Conservation (phyloP, 1,140 invertebrate genomes). For the Uloborus diversus region DNA sequence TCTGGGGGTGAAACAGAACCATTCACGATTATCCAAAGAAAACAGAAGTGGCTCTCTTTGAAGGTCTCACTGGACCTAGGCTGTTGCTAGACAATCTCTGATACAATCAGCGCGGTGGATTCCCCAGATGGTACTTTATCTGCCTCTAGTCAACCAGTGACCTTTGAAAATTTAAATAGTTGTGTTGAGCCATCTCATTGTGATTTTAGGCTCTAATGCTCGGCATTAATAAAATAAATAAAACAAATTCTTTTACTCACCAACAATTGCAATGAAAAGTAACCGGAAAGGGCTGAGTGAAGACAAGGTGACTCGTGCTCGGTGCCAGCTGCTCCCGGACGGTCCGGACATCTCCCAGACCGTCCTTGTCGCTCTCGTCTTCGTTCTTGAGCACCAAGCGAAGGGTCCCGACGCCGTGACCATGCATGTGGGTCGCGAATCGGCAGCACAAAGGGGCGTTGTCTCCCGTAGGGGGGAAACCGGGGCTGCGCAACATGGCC, state of each 20-base stretch:
- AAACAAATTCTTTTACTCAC: background rate
- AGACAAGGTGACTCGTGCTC: constrained; percentile 73
- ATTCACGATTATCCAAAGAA: no score
- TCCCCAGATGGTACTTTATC: no score
- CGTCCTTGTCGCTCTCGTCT: constrained; percentile 66
- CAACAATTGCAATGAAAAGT: constrained; percentile 33
- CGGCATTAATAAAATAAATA: background rate
- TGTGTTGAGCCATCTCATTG: no score
- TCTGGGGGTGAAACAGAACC: no score
- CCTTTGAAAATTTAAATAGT: no score
- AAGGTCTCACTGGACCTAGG: no score
- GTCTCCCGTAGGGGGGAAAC: constrained; percentile 67
- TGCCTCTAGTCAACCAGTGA: no score
- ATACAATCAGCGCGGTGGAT: no score
- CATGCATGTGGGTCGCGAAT: constrained; percentile 81
- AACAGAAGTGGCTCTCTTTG: no score
- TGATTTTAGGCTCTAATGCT: no score
- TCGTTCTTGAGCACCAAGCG: constrained; percentile 65
- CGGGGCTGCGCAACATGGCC: constrained; percentile 71
- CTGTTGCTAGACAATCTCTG: no score
- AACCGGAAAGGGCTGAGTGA: constrained; percentile 70
- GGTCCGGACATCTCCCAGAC: constrained; percentile 74
- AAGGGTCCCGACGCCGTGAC: constrained; percentile 74
- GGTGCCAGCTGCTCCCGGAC: constrained; percentile 76
- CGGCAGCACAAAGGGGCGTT: constrained; percentile 73